Evolutionary conservation across 2,888 invertebrate genomes (phyloP).

Genomic region (Macrophya annulata): DNA sequence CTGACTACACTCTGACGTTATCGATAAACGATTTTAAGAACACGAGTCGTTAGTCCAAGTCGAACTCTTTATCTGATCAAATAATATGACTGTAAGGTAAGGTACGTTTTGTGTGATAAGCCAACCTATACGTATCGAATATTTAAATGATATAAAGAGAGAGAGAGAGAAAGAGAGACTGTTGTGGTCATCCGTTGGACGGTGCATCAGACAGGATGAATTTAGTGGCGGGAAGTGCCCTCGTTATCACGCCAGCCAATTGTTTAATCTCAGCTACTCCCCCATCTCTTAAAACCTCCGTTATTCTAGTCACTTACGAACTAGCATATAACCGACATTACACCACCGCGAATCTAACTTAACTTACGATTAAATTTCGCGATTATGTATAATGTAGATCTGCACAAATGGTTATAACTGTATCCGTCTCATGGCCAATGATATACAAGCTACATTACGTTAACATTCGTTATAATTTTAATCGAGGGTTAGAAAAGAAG

Average conservation of each 20-base stretch:
- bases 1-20: no score
- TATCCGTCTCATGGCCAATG: not conserved
- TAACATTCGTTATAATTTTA: not conserved
- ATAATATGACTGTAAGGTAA: not conserved
- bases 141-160: not conserved
- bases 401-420: not conserved
- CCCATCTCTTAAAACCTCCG: slow-evolving; percentile 60
- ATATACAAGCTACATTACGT: not conserved
- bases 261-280: slow-evolving; percentile 74
- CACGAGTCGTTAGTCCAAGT: not conserved
- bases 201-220: slow-evolving; percentile 69
- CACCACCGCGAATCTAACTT: slow-evolving; percentile 42
- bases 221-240: slow-evolving; percentile 77
- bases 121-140: not conserved
- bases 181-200: slow-evolving; percentile 15
- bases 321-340: slow-evolving; percentile 49
- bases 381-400: not conserved
- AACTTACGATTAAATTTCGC: slow-evolving; percentile 35
- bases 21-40: not conserved
- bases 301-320: slow-evolving; percentile 43
- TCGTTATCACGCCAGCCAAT: slow-evolving; percentile 78
- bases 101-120: not conserved
- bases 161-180: not conserved
- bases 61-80: not conserved
- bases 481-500: not conserved